Evolutionary conservation across 2,797 vertebrate genomes (phyloP), one percentile per base, ranked within the genome.

Genomic region (Catharus ustulatus): DNA sequence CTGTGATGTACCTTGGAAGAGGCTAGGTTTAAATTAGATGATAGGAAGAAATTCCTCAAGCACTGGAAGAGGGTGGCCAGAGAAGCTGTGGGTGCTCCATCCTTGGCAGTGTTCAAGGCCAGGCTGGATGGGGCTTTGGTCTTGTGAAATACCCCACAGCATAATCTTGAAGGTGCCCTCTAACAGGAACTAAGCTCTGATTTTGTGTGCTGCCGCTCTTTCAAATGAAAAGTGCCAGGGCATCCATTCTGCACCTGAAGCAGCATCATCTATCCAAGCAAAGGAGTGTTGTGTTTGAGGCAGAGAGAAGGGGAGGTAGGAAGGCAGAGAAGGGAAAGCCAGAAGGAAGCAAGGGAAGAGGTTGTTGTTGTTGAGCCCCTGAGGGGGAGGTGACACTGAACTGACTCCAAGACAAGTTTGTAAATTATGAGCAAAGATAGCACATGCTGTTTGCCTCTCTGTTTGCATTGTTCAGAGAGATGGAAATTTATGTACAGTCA

Each of bases 401-500:
- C 59, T 90, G 69, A 91, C 59, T 91, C 48, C 49, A 61, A 76
- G 71, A 30, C 69, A 88, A 95, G 57, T 84, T 61, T 68, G 61
- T 62, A 73, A 92, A 89, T 84, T 94, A 88, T 68, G 49, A 90
- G 68, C 67, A 74, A 90, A 74, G 52, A 79, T 59, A 87, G 63
- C 2, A 4, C 52, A 38, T 54, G 73, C 75, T 85, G 68, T 81
- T 91, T 91, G 66, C 67, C 43, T 83, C 71, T 86, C 57, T 91
- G 64, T 77, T 87, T 77, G 84, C 55, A 54, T 84, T 91, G 79
- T 90, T 95, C 85, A 91, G 62, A 86, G 75, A 59, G 78, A 87
- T 43, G 48, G 77, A 83, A 95, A 94, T 93, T 93, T 94, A 79
- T 89, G 83, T 94, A 82, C 59, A 90, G 71, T 94, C 93, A 82